Conservation (phyloP, 2,888 invertebrate genomes). For the Pogonocherus hispidulus region DNA sequence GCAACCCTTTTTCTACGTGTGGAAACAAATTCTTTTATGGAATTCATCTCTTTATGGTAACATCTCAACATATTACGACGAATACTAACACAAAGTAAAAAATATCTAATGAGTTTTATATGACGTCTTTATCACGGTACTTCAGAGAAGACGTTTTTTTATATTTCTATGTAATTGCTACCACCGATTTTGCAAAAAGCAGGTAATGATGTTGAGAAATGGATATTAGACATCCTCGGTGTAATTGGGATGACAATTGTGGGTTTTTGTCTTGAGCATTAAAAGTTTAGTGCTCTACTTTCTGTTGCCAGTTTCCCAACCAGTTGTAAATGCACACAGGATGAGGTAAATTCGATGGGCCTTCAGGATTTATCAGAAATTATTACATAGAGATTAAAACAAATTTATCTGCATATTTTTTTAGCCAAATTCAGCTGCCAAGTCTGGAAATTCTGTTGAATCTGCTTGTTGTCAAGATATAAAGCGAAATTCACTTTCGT, state of each 20-base stretch:
- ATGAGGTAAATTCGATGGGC: no score
- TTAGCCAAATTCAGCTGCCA: no score
- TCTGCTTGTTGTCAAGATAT: no score
- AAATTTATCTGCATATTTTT: no score
- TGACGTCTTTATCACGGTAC: background rate
- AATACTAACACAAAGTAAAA: background rate
- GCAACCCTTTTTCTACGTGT: background rate
- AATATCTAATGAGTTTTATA: background rate
- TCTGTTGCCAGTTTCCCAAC: background rate
- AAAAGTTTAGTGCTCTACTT: background rate
- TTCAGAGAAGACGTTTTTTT: background rate
- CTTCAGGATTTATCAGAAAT: no score
- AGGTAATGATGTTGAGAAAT: background rate
- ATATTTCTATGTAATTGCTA: background rate
- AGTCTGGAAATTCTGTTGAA: no score
- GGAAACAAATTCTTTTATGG: background rate
- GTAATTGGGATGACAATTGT: background rate
- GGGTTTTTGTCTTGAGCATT: background rate
- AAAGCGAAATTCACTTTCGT: no score
- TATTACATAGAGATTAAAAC: no score
- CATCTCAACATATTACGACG: no score
- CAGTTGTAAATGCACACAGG: no score
- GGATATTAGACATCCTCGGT: background rate
- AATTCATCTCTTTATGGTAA: no score
- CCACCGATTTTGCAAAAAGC: background rate